Conservation (phyloP, 2,888 invertebrate genomes). For the Teinopalpus imperialis region DNA sequence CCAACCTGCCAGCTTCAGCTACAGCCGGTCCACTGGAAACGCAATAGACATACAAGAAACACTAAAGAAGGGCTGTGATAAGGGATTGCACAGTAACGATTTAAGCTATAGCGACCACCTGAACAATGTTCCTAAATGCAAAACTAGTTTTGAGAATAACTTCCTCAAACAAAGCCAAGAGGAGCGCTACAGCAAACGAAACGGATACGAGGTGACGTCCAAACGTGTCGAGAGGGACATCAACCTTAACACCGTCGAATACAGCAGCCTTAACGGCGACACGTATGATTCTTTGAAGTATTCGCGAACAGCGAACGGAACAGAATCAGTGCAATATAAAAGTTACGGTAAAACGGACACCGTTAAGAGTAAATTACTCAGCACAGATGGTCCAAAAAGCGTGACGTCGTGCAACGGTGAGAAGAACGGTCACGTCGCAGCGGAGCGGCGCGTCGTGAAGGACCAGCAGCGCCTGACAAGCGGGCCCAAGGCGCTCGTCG, state of each 20-base stretch:
- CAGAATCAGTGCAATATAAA: conserved; percentile 77
- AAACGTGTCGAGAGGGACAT: conserved; percentile 72
- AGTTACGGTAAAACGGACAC: conserved; percentile 75
- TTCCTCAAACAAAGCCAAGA: conserved; percentile 74
- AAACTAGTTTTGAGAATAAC: conserved; percentile 76
- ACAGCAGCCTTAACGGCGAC: conserved; percentile 71
- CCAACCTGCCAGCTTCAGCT: conserved; percentile 63
- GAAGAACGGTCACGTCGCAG: conserved; percentile 63
- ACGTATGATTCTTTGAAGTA: conserved; percentile 76
- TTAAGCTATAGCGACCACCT: conserved; percentile 72
- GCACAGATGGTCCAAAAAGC: conserved; percentile 75
- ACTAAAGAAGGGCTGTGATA: conserved; percentile 78
- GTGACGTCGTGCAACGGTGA: conserved; percentile 75
- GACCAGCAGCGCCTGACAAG: conserved; percentile 66
- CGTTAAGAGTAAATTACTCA: conserved; percentile 76
- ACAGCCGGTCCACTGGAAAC: conserved; percentile 63
- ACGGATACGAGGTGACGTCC: conserved; percentile 61
- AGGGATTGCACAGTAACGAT: conserved; percentile 76
- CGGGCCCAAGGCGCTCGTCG: conserved; percentile 69
- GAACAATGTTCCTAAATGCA: conserved; percentile 80
- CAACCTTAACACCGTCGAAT: conserved; percentile 71
- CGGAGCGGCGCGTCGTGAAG: conserved; percentile 60
- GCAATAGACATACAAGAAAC: conserved; percentile 75
- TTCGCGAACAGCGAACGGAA: conserved; percentile 77
- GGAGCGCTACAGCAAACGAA: conserved; percentile 73